Evolutionary conservation across 2,797 vertebrate genomes (phyloP).

Genomic region (Brotogeris chrysoptera): DNA sequence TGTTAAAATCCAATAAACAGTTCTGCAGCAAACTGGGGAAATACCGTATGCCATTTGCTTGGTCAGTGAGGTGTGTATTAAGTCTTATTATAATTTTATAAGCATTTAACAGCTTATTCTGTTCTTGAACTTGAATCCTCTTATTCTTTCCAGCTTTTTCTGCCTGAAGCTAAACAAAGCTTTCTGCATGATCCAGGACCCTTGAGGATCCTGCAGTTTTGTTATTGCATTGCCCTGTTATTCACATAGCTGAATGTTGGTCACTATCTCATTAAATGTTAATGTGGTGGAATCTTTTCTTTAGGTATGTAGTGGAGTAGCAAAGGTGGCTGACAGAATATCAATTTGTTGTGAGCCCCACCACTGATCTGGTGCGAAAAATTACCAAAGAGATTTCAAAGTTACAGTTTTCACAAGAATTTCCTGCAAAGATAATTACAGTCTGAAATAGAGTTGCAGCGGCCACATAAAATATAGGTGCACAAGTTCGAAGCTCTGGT

Average conservation of each 20-base stretch:
- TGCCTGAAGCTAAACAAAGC: not conserved
- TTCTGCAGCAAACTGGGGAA: slow-evolving; percentile 95
- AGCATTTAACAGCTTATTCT: not conserved
- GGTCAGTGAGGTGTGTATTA: slow-evolving; percentile 90
- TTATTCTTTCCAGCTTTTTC: not conserved
- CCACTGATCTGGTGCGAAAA: not conserved
- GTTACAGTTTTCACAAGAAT: not conserved
- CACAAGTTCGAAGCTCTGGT: not conserved
- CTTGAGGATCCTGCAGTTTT: not conserved
- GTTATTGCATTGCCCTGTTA: not conserved
- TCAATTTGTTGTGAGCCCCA: not conserved
- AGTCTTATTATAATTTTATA: not conserved
- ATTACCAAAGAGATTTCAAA: not conserved
- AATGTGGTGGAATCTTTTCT: not conserved
- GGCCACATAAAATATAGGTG: not conserved
- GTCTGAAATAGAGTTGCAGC: not conserved
- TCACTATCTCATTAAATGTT: not conserved
- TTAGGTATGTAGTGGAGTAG: not conserved
- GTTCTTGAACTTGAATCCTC: not conserved
- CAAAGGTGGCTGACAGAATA: not conserved
- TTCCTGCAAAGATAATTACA: not conserved
- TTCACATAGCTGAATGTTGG: not conserved
- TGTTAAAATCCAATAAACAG: slow-evolving; percentile 93
- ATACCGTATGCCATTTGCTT: slow-evolving; percentile 97
- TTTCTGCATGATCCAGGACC: not conserved